These are phyloP conservation scores for Athetis lepigone DNA, from an alignment of 2,888 invertebrate species.

Conservation along the genomic window DNA sequence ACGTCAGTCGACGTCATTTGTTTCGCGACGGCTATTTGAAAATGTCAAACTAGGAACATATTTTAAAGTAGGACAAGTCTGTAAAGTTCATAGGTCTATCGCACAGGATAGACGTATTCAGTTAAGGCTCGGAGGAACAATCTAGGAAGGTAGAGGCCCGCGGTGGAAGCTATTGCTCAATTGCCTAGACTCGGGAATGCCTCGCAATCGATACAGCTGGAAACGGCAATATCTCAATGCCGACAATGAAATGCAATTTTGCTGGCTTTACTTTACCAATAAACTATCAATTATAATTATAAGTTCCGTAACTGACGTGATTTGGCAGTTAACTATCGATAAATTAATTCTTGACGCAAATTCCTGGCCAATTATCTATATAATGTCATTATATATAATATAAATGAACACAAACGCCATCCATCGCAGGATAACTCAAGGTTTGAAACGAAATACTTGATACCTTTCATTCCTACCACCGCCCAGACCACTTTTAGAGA, in stretches of 20 bases:
- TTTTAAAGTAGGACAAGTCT: slow-evolving; percentile 40
- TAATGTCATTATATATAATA: slow-evolving; percentile 27
- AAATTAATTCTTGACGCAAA: slow-evolving; percentile 56
- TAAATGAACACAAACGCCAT: slow-evolving; percentile 38
- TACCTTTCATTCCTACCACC: slow-evolving; percentile 59
- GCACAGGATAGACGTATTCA: slow-evolving; percentile 64
- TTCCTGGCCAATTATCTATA: slow-evolving; percentile 36
- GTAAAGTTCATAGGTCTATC: slow-evolving; percentile 61
- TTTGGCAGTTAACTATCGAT: slow-evolving; percentile 55
- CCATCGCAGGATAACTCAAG: slow-evolving; percentile 12
- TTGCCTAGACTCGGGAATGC: slow-evolving; percentile 73
- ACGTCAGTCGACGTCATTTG: slow-evolving; percentile 57
- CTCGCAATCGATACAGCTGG: slow-evolving; percentile 68
- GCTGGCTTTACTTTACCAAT: slow-evolving; percentile 51
- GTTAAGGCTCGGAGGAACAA: slow-evolving; percentile 76
- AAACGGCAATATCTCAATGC: slow-evolving; percentile 72
- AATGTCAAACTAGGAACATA: slow-evolving; percentile 7
- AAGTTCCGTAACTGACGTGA: slow-evolving; percentile 54
- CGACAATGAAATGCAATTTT: slow-evolving; percentile 63
- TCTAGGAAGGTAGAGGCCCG: slow-evolving; percentile 73
- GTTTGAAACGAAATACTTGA: slow-evolving; percentile 40
- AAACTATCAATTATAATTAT: slow-evolving; percentile 67
- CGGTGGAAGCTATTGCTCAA: slow-evolving; percentile 79
- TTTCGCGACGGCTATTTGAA: slow-evolving; percentile 20
- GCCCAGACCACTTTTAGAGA: slow-evolving; percentile 65